phyloP scores from a whole-genome alignment of 2,797 vertebrate genomes.

The Podarcis siculus region DNA sequence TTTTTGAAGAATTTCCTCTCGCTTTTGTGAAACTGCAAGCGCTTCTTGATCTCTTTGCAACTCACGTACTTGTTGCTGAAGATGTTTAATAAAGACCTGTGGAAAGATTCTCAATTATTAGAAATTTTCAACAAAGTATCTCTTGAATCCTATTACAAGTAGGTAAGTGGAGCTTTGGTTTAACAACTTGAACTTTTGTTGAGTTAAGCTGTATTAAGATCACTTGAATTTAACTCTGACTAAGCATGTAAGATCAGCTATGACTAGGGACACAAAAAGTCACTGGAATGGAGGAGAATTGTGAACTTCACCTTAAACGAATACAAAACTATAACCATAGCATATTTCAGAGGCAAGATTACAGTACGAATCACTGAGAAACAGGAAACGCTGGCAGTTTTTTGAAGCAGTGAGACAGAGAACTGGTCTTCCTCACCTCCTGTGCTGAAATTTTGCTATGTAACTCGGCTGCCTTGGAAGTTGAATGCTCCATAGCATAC shows the following conservation, averaged over 20 bases:
- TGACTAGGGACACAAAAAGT: background rate
- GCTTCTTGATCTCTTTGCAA: constrained; percentile 82
- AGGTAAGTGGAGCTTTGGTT: background rate
- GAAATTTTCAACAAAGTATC: constrained; percentile 27
- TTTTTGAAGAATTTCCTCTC: constrained; percentile 88
- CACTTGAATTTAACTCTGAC: background rate
- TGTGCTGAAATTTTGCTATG: constrained; percentile 83
- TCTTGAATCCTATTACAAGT: background rate
- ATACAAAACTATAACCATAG: background rate
- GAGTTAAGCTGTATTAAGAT: background rate
- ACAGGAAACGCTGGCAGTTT: background rate
- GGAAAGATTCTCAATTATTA: constrained; percentile 27
- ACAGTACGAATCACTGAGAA: background rate
- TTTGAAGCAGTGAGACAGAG: background rate
- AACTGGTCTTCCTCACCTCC: constrained; percentile 78
- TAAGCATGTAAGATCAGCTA: background rate
- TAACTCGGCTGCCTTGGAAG: constrained; percentile 87
- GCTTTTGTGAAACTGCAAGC: constrained; percentile 80
- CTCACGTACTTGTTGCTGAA: constrained; percentile 86
- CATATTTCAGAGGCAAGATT: background rate
- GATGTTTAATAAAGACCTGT: constrained; percentile 86
- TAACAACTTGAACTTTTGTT: fast-evolving
- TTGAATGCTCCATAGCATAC: constrained; percentile 87
- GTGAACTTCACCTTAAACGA: background rate
- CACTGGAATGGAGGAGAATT: too few species aligned